These are phyloP conservation scores for Lepidostoma basale DNA, from an alignment of 1,140 invertebrate species.

Conservation along the genomic window DNA sequence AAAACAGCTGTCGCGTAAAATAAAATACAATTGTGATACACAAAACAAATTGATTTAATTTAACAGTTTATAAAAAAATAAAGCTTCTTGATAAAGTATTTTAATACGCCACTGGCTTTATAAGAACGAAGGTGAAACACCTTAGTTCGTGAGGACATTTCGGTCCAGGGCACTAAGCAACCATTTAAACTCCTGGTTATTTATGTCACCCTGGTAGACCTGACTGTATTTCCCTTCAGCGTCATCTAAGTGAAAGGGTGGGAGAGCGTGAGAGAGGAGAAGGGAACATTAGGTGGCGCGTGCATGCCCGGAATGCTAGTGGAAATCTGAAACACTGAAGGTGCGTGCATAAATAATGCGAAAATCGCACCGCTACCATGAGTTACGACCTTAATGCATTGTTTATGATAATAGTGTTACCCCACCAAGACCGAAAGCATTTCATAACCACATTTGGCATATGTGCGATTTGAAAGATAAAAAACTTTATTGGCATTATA, in stretches of 20 bases:
- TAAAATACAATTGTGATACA: no score
- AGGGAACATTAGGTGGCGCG: slow-evolving; percentile 7
- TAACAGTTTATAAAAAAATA: no score
- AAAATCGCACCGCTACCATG: slow-evolving; percentile 40
- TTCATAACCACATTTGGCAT: no score
- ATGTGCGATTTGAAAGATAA: no score
- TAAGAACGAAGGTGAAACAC: slow-evolving; percentile 32
- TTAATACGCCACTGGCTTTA: slow-evolving; percentile 25
- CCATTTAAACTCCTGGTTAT: slow-evolving; percentile 45
- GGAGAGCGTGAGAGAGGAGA: not conserved
- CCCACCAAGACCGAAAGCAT: no score
- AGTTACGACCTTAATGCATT: slow-evolving; percentile 46
- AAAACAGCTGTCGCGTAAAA: no score
- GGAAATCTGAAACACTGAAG: slow-evolving; percentile 34
- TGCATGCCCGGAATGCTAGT: slow-evolving; percentile 43
- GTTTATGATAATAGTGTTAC: slow-evolving; percentile 45
- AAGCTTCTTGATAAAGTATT: no score
- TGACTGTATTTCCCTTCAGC: slow-evolving; percentile 16
- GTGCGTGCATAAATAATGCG: slow-evolving; percentile 46
- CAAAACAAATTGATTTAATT: no score
- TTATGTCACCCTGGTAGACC: slow-evolving; percentile 42
- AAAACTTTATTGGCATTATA: no score
- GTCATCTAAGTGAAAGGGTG: slow-evolving; percentile 15
- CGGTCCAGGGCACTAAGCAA: slow-evolving; percentile 41
- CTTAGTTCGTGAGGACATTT: slow-evolving; percentile 43